A percentile compares a stretch with the other conserved stretches of the same genome.
These are phyloP conservation scores for Xiphorhynchus elegans DNA, from an alignment of 2,113 vertebrate species.

Conservation along the genomic window DNA sequence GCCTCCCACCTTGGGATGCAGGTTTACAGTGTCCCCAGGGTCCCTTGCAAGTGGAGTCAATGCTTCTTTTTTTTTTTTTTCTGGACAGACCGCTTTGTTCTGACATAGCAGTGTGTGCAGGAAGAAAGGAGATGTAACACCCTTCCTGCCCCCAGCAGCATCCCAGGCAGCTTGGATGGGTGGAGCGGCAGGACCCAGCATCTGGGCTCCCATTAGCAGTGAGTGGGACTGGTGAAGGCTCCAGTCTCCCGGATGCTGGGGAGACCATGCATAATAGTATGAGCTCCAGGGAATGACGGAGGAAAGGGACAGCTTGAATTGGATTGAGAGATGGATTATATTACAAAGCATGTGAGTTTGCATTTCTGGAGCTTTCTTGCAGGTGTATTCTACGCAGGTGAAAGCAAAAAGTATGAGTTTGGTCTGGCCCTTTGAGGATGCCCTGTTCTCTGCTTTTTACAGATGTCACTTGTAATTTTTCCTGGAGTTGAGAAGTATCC, in stretches of 20 bases:
- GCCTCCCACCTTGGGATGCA: not conserved
- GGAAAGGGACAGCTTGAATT: not conserved
- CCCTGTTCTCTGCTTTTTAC: not conserved
- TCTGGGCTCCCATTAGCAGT: not conserved
- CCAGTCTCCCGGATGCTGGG: not conserved
- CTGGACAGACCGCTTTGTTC: not conserved
- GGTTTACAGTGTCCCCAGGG: not conserved
- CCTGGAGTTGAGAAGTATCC: not conserved
- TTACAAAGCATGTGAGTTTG: not conserved
- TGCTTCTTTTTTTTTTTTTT: too few species aligned
- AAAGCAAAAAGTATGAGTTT: not conserved
- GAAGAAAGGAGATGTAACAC: not conserved
- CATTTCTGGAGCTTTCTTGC: not conserved
- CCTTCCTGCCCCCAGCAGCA: not conserved
- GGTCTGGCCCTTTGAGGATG: not conserved
- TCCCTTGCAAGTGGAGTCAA: not conserved
- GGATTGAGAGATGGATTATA: not conserved
- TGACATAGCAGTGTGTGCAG: not conserved
- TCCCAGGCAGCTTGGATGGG: rapidly evolving
- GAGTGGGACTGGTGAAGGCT: not conserved
- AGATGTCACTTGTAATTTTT: rapidly evolving
- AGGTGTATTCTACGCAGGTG: too few species aligned
- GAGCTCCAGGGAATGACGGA: not conserved
- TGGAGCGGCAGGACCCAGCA: not conserved
- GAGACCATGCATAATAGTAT: rapidly evolving